A percentile compares a stretch with the other conserved stretches of the same genome.
Conservation (phyloP, 1,140 invertebrate genomes). For the Drosophila novamexicana region DNA sequence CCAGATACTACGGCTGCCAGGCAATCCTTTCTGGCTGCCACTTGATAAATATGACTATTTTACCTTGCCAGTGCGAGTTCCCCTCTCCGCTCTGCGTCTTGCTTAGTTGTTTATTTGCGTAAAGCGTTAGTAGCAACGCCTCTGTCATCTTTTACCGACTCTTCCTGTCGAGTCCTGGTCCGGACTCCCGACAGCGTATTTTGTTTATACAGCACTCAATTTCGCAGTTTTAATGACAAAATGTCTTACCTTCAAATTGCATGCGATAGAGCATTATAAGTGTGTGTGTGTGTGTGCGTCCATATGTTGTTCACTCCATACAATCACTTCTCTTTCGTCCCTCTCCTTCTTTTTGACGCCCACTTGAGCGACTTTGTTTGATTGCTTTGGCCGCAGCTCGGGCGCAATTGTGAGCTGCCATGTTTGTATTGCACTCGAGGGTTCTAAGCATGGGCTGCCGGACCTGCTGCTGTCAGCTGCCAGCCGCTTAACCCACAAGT, state of each 20-base stretch:
- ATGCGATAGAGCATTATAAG: conserved; percentile 63
- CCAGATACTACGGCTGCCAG: conserved; percentile 31
- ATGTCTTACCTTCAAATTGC: conserved; percentile 78
- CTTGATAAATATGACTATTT: conserved; percentile 79
- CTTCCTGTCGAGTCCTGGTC: conserved; percentile 3
- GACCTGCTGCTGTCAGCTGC: conserved; percentile 50
- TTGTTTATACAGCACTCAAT: conserved; percentile 79
- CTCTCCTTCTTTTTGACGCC: not conserved
- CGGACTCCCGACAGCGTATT: conserved; percentile 33
- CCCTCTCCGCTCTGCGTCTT: not conserved
- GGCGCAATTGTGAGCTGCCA: conserved; percentile 47
- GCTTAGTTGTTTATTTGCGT: conserved; percentile 65
- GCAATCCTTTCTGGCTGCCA: conserved; percentile 62
- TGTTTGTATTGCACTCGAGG: conserved; percentile 78
- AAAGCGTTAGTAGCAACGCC: conserved; percentile 68
- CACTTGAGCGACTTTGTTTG: conserved; percentile 67
- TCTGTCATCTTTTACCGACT: conserved; percentile 30
- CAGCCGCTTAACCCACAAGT: conserved; percentile 35
- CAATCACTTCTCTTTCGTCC: not conserved
- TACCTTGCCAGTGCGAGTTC: conserved; percentile 30
- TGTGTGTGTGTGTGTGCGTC: conserved; percentile 37
- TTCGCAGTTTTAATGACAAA: conserved; percentile 81
- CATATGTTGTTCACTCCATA: conserved; percentile 25
- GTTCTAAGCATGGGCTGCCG: conserved; percentile 52
- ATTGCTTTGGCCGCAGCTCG: conserved; percentile 60